phyloP scores from a whole-genome alignment of 2,888 invertebrate genomes.

The Yponomeuta evonymella region DNA sequence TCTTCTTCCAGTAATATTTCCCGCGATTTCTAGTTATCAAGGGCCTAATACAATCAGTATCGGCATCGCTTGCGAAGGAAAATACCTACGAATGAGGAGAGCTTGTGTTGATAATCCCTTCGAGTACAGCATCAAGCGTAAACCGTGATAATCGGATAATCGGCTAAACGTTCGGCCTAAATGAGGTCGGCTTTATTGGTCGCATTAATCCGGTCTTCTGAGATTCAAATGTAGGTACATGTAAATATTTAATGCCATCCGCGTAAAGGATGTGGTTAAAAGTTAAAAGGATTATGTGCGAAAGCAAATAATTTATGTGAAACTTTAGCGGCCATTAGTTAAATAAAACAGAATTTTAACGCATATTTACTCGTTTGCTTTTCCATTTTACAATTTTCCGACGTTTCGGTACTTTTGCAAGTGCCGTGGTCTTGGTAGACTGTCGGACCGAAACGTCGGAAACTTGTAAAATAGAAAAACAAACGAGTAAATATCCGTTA shows the following conservation, averaged over 20 bases:
- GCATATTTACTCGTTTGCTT: no score
- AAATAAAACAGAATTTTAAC: no score
- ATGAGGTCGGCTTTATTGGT: neutral
- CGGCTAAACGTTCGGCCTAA: neutral
- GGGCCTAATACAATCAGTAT: neutral
- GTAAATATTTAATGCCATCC: neutral
- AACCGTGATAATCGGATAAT: neutral
- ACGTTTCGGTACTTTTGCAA: no score
- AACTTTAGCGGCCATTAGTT: neutral
- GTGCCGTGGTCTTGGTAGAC: no score
- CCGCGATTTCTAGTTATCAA: neutral
- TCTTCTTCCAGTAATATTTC: neutral
- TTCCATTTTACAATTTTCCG: no score
- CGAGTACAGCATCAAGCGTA: neutral
- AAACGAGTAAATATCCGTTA: no score
- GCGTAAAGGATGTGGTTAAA: neutral
- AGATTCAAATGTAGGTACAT: neutral
- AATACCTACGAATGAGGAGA: neutral
- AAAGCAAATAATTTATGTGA: neutral
- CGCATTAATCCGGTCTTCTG: neutral
- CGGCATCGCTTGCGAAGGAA: neutral
- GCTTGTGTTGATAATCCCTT: neutral
- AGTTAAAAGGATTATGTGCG: neutral
- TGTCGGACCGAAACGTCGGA: no score
- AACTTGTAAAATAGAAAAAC: no score